Evolutionary conservation across 2,113 vertebrate genomes (phyloP).

Genomic region (Mirza zaza): DNA sequence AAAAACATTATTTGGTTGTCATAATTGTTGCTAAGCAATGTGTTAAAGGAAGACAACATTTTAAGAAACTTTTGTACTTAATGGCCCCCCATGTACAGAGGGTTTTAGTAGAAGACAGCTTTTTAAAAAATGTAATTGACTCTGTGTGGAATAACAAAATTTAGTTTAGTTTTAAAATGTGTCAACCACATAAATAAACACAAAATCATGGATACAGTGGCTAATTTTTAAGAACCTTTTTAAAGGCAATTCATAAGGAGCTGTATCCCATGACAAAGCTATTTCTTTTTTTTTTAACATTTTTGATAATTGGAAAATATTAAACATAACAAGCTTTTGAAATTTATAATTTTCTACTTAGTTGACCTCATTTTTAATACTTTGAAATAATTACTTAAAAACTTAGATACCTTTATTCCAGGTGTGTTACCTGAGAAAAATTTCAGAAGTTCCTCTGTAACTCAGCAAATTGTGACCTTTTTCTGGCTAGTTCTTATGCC

Average conservation of each 20-base stretch:
- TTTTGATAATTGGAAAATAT: slow-evolving; percentile 5
- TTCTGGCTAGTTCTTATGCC: not conserved
- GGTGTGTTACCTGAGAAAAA: not conserved
- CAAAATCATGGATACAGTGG: not conserved
- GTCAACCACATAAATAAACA: not conserved
- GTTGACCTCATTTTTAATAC: not conserved
- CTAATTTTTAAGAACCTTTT: not conserved
- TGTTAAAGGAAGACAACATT: not conserved
- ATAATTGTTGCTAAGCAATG: not conserved
- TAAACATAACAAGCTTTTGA: not conserved
- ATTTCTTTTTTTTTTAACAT: not conserved
- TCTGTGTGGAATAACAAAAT: not conserved
- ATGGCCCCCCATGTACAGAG: not conserved
- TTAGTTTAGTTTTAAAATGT: not conserved
- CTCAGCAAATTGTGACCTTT: not conserved
- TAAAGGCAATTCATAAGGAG: not conserved
- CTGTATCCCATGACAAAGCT: not conserved
- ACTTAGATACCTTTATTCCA: not conserved
- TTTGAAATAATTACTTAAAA: slow-evolving; percentile 25
- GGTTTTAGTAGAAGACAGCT: not conserved
- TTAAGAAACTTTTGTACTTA: not conserved
- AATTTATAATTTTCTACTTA: not conserved
- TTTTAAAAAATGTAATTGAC: not conserved
- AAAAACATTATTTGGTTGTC: not conserved
- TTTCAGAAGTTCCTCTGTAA: not conserved